phyloP scores from a whole-genome alignment of 2,797 vertebrate species.

The Babyrousa celebensis region DNA sequence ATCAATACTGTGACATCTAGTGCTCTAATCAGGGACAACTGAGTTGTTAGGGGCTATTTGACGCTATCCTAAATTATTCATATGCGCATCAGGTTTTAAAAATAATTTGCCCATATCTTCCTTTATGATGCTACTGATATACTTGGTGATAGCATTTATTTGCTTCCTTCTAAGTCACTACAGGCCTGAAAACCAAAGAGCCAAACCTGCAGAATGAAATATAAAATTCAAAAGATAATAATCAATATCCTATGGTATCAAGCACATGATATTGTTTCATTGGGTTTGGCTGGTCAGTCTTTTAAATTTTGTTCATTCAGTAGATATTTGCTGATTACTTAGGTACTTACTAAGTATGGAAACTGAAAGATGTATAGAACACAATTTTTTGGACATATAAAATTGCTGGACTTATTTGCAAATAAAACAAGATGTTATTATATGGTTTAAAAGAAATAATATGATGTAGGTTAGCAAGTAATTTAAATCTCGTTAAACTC shows the following conservation, averaged over 20 bases:
- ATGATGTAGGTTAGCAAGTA: neutral
- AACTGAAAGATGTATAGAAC: neutral
- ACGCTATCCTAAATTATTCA: neutral
- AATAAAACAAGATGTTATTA: neutral
- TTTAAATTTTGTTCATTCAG: constrained; percentile 19
- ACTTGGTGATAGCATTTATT: neutral
- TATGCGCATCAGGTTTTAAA: constrained; percentile 2
- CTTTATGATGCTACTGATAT: neutral
- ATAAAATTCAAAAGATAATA: constrained; percentile 47
- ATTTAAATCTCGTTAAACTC: constrained; percentile 57
- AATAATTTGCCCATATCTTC: neutral
- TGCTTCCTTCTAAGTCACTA: constrained; percentile 6
- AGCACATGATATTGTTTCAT: neutral
- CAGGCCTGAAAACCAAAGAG: neutral
- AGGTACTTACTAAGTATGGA: neutral
- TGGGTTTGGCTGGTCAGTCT: neutral
- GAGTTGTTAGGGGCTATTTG: neutral
- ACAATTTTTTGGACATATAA: neutral
- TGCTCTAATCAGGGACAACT: neutral
- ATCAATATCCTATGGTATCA: neutral
- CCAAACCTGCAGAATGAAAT: neutral
- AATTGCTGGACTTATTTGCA: neutral
- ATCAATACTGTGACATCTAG: neutral
- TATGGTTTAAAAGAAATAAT: constrained; percentile 27
- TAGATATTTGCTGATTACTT: neutral